Evolutionary conservation across 2,113 vertebrate species (phyloP), one percentile per base, ranked within the genome.

Genomic region (Calidris pygmaea): DNA sequence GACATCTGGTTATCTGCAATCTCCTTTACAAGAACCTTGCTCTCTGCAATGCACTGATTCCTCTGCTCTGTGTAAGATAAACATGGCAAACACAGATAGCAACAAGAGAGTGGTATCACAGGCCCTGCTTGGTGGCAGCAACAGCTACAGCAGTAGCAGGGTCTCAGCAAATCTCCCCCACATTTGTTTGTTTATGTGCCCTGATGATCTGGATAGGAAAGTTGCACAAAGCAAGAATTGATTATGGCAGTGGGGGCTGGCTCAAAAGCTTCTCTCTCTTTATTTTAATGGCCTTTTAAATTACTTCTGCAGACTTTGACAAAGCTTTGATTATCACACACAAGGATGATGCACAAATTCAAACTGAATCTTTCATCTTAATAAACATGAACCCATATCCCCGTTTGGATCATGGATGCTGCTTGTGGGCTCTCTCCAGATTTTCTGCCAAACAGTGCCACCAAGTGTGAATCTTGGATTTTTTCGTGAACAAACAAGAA

Each of bases 381-480:
- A 92, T 91, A 97, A 97, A 96, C 43, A 29, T 27, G 55, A 88
- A 82, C 67, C 23, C 77, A 75, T 50, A 43, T 58, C 66, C 3
- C 14, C 56, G 10, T 30, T 73, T 62, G 87, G 68, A 81, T 96
- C 70, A 60, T 47, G 70, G 70, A 41, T 50, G 23, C 3, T 21
- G 39, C 27, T 27, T 37, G 59, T 84, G n/a, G 13, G 48, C 20
- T 92, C 4, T 59, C 66, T 81, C 39, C 32, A 77, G 85, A 97
- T 98, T 97, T 92, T 96, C 95, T 97, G 97, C 92, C 91, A 89
- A 98, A 98, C 87, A 97, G 95, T 98, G 98, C 98, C 98, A 96
- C 98, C 97, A 97, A 96, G 97, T 97, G 98, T 97, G 97, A 83
- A 95, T 52, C 65, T 24, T 10, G 43, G 59, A 93, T 75, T 45